Percentiles rank a stretch among this genome's conserved stretches.
These are phyloP conservation scores for Anguilla obscura DNA, from an alignment of 2,797 vertebrate species.

Conservation along the genomic window DNA sequence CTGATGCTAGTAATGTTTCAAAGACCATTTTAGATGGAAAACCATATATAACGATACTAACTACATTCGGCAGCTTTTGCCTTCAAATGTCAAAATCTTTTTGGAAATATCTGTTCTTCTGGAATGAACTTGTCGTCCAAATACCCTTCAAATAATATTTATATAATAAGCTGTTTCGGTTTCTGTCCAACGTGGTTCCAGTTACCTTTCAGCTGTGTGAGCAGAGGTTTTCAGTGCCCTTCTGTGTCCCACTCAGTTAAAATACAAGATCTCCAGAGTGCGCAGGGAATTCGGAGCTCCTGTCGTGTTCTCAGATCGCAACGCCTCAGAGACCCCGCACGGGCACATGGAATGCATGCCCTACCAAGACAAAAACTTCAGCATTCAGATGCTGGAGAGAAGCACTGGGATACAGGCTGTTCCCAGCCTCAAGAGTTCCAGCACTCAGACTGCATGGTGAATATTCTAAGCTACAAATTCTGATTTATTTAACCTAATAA, in stretches of 20 bases:
- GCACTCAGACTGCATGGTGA: constrained; percentile 85
- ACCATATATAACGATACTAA: background rate
- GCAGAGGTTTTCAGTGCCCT: background rate
- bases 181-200: background rate
- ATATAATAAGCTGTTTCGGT: background rate
- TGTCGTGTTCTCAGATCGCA: constrained; percentile 72
- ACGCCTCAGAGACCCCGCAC: constrained; percentile 65
- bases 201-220: background rate
- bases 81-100: background rate
- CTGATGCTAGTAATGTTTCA: background rate
- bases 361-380: constrained; percentile 80
- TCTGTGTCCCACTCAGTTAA: constrained; percentile 67
- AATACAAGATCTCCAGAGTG: constrained; percentile 73
- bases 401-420: constrained; percentile 73
- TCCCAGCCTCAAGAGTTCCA: constrained; percentile 62
- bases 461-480: background rate
- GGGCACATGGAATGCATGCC: constrained; percentile 70
- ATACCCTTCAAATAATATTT: background rate
- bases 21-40: background rate
- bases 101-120: background rate
- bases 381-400: constrained; percentile 76
- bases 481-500: background rate
- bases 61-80: background rate
- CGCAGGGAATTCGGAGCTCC: constrained; percentile 69
- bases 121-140: background rate